Evolutionary conservation across 2,888 invertebrate species (phyloP).

Genomic region (Oligia fasciuncula): DNA sequence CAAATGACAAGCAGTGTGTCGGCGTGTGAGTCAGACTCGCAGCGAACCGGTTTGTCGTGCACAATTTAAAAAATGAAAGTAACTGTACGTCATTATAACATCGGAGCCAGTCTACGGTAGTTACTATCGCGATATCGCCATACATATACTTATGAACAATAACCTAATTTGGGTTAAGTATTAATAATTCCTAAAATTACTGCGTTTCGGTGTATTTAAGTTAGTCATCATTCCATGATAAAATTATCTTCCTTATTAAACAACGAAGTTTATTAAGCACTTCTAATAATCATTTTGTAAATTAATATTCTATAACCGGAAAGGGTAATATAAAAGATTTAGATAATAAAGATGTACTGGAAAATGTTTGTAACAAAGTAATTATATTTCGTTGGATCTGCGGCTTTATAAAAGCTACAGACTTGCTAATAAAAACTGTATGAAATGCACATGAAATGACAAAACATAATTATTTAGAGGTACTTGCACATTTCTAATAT

Average conservation of each 20-base stretch:
- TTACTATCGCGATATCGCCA: conserved; percentile 32
- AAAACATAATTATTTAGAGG: neutral
- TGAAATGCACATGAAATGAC: conserved; percentile 23
- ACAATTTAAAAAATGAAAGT: conserved; percentile 60
- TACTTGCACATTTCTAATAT: conserved; percentile 4
- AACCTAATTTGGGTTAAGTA: conserved; percentile 19
- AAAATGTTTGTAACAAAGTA: conserved; percentile 28
- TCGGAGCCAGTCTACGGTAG: conserved; percentile 14
- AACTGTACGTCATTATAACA: conserved; percentile 44
- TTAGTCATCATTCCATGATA: conserved; percentile 43
- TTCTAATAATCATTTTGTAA: conserved; percentile 39
- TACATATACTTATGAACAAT: conserved; percentile 40
- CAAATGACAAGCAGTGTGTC: conserved; percentile 36
- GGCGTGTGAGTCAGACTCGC: conserved; percentile 51
- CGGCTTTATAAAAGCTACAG: conserved; percentile 57
- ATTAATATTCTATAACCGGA: conserved; percentile 53
- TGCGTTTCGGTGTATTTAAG: conserved; percentile 24
- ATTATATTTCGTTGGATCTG: conserved; percentile 35
- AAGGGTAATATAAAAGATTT: conserved; percentile 65
- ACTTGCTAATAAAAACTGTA: conserved; percentile 59
- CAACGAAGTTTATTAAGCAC: conserved; percentile 55
- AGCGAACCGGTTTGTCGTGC: conserved; percentile 43
- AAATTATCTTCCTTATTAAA: conserved; percentile 31
- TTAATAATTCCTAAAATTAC: conserved; percentile 12
- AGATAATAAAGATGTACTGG: conserved; percentile 33